Percentiles rank a stretch among this genome's conserved stretches.
These are phyloP conservation scores for Sminthurides aquaticus DNA, from an alignment of 2,888 invertebrate species.

Conservation along the genomic window DNA sequence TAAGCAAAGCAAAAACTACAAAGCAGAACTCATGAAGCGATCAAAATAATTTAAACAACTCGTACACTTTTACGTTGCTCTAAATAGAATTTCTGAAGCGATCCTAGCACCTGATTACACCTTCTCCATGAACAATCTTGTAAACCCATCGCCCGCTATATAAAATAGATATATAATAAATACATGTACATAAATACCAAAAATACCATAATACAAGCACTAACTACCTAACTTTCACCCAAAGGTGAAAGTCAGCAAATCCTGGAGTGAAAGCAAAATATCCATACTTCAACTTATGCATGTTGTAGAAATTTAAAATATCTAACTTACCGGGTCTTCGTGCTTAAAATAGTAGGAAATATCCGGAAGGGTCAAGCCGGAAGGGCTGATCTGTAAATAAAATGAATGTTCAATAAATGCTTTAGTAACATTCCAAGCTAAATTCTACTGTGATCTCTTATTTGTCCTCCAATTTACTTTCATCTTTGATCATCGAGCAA, in stretches of 20 bases:
- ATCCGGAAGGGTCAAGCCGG: slow-evolving; percentile 54
- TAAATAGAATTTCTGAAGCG: slow-evolving; percentile 36
- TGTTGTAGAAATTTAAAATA: not conserved
- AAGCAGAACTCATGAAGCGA: too few relatives aligned
- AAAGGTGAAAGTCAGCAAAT: too few relatives aligned
- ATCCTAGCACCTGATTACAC: slow-evolving; percentile 31
- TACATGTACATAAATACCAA: too few relatives aligned
- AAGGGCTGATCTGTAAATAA: slow-evolving; percentile 50
- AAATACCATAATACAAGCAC: too few relatives aligned
- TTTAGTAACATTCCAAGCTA: not conserved
- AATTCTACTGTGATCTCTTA: too few relatives aligned
- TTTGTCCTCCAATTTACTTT: too few relatives aligned
- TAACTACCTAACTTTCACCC: not conserved
- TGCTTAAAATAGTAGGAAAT: slow-evolving; percentile 51
- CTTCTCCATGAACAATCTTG: slow-evolving; percentile 27
- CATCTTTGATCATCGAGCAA: too few relatives aligned
- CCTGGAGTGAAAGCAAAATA: slow-evolving; percentile 1
- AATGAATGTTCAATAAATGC: not conserved
- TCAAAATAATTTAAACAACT: too few relatives aligned
- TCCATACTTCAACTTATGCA: slow-evolving; percentile 7
- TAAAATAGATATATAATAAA: slow-evolving; percentile 11
- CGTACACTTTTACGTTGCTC: slow-evolving; percentile 42
- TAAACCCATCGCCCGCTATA: slow-evolving; percentile 33
- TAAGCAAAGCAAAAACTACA: too few relatives aligned
- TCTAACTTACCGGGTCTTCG: slow-evolving; percentile 47